phyloP scores from a whole-genome alignment of 2,888 invertebrate genomes.

The Muscina levida region DNA sequence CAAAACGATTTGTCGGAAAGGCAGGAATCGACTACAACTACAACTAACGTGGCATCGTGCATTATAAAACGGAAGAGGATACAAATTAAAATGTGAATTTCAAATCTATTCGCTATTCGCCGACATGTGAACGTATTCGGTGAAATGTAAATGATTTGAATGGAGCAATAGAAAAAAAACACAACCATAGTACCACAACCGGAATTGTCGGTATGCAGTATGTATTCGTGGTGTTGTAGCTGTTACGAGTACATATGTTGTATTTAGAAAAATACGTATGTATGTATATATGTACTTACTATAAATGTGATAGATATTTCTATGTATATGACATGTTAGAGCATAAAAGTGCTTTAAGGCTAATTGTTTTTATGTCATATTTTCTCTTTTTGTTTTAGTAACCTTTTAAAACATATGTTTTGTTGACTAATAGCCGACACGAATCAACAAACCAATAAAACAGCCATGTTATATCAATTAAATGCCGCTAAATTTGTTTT shows the following conservation, averaged over 20 bases:
- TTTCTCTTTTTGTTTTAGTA: too few species aligned
- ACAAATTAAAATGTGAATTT: constrained; percentile 19
- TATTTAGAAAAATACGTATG: too few species aligned
- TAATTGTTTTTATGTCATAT: constrained; percentile 9
- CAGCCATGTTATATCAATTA: too few species aligned
- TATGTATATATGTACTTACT: too few species aligned
- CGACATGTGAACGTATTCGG: constrained; percentile 1
- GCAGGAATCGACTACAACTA: not conserved
- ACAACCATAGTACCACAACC: not conserved
- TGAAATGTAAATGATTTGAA: constrained; percentile 8
- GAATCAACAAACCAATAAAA: too few species aligned
- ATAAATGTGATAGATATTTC: too few species aligned
- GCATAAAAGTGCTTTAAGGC: not conserved
- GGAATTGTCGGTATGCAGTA: not conserved
- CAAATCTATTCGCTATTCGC: not conserved
- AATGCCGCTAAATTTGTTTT: too few species aligned
- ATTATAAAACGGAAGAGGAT: constrained; percentile 14
- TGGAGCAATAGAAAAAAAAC: not conserved
- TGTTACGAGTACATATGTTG: too few species aligned
- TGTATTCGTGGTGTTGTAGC: not conserved
- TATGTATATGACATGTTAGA: not conserved
- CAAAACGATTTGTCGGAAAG: constrained; percentile 30
- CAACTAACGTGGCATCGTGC: not conserved
- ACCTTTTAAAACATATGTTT: too few species aligned
- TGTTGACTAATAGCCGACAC: too few species aligned